These are phyloP conservation scores for Tangara arthus DNA, from an alignment of 2,797 vertebrate species.

Conservation along the genomic window DNA sequence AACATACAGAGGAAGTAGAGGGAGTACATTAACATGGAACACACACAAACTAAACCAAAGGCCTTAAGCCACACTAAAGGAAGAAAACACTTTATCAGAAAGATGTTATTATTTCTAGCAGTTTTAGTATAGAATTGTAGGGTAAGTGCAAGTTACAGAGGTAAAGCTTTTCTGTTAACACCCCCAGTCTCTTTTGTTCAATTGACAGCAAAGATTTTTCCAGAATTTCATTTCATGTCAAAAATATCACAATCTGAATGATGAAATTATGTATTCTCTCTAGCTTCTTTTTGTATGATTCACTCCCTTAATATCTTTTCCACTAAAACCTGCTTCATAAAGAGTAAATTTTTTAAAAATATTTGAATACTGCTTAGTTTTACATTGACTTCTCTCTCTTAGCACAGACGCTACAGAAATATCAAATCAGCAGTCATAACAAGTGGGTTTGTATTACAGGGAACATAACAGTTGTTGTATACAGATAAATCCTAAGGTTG, in stretches of 20 bases:
- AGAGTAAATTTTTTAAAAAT: not conserved
- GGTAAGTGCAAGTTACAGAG: not conserved
- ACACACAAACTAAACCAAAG: not conserved
- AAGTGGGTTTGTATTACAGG: not conserved
- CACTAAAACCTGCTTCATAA: not conserved
- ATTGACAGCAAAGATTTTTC: not conserved
- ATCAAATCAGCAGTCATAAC: not conserved
- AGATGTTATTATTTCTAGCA: not conserved
- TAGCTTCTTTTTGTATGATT: not conserved
- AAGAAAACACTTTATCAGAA: not conserved
- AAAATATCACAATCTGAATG: not conserved
- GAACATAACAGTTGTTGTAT: not conserved
- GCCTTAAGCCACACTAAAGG: not conserved
- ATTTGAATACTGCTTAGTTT: not conserved
- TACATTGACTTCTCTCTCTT: not conserved
- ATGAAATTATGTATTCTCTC: not conserved
- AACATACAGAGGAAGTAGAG: not conserved
- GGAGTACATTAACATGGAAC: rapidly evolving
- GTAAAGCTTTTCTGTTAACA: not conserved
- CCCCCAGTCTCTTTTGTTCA: not conserved
- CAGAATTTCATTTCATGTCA: not conserved
- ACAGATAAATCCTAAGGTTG: not conserved
- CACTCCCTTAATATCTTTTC: not conserved
- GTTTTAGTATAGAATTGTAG: not conserved
- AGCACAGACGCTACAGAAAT: not conserved